Evolutionary conservation across 2,888 invertebrate species (phyloP).

Genomic region (Xestia ashworthii): DNA sequence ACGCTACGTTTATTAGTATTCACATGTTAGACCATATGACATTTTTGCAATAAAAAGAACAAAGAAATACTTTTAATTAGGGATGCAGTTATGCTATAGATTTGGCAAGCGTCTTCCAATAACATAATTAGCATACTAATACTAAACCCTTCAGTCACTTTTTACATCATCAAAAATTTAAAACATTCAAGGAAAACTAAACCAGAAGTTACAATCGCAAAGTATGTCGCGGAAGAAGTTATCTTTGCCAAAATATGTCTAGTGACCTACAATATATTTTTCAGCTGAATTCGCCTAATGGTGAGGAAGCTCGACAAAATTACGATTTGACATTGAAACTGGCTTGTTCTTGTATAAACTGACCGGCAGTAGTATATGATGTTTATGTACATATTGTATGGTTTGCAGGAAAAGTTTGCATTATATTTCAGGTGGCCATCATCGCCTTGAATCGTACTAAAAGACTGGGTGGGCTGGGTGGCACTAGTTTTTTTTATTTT

Average conservation of each 20-base stretch:
- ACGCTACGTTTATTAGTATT: too few relatives aligned
- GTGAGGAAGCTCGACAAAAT: slow-evolving; percentile 58
- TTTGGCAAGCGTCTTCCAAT: too few relatives aligned
- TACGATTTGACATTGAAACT: slow-evolving; percentile 69
- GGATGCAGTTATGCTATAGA: not conserved
- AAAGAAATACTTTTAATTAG: not conserved
- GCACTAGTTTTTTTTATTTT: too few relatives aligned
- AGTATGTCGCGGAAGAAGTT: slow-evolving; percentile 44
- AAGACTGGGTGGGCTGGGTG: not conserved
- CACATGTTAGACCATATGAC: too few relatives aligned
- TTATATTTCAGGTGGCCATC: not conserved
- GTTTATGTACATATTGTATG: slow-evolving; percentile 30
- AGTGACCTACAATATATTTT: slow-evolving; percentile 51
- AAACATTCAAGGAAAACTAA: slow-evolving; percentile 2
- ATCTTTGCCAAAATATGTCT: slow-evolving; percentile 50
- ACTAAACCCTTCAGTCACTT: too few relatives aligned
- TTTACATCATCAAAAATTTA: not conserved
- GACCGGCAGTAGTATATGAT: slow-evolving; percentile 44
- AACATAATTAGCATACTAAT: too few relatives aligned
- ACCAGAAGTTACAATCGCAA: slow-evolving; percentile 11
- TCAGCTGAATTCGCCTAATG: slow-evolving; percentile 40
- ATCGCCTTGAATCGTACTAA: not conserved
- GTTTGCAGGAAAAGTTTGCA: slow-evolving; percentile 22
- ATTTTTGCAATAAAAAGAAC: too few relatives aligned
- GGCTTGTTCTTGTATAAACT: slow-evolving; percentile 71